These are phyloP conservation scores for Tuta absoluta DNA, from an alignment of 2,888 invertebrate species.

Conservation along the genomic window DNA sequence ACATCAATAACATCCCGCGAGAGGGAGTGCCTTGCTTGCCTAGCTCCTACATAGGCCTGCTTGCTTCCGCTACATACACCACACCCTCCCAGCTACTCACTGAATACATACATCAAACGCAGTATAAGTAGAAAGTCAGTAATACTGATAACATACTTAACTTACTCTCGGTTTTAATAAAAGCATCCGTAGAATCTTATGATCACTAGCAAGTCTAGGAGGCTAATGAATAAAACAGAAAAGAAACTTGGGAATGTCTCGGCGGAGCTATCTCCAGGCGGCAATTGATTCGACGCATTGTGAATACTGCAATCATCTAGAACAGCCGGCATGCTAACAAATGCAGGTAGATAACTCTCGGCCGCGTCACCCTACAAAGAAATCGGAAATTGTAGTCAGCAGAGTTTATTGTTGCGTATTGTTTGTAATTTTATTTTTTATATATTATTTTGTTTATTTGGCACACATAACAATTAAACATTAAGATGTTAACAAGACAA, in stretches of 20 bases:
- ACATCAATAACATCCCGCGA: slow-evolving; percentile 23
- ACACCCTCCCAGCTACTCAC: neutral
- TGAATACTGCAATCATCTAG: slow-evolving; percentile 1
- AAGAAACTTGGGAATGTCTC: neutral
- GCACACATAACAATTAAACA: no score
- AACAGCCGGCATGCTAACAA: neutral
- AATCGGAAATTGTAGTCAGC: slow-evolving; percentile 2
- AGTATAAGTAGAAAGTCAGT: neutral
- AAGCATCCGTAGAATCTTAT: neutral
- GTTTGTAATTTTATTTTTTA: no score
- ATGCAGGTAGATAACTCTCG: neutral
- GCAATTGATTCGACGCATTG: neutral
- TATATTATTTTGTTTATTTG: no score
- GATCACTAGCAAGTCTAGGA: neutral
- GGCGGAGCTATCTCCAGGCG: neutral
- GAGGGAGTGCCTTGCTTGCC: slow-evolving; percentile 8
- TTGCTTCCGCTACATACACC: neutral
- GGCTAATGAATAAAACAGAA: slow-evolving; percentile 1
- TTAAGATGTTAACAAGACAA: no score
- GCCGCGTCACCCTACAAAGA: neutral
- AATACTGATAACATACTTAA: neutral
- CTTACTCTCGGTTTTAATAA: slow-evolving; percentile 6
- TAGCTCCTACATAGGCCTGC: neutral
- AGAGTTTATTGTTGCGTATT: neutral
- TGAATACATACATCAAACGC: slow-evolving; percentile 9